Conservation (phyloP, 2,888 invertebrate species). For the Clusia tigrina region DNA sequence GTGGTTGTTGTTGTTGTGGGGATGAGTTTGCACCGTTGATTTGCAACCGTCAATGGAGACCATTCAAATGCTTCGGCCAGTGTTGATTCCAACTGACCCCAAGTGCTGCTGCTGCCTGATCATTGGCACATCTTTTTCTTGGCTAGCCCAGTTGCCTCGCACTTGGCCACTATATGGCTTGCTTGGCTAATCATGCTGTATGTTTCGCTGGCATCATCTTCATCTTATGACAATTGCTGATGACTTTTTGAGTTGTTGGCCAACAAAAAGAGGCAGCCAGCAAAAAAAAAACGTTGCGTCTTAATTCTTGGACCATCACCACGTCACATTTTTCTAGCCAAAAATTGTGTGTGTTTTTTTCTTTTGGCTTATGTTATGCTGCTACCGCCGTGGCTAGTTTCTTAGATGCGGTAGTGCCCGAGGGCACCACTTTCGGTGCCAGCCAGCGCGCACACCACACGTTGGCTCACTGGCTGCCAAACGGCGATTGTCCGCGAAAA, state of each 20-base stretch:
- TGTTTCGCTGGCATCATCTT: slow-evolving; percentile 2
- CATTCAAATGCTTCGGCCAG: slow-evolving; percentile 1
- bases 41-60: slow-evolving; percentile 20
- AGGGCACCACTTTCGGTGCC: slow-evolving; percentile 52
- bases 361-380: slow-evolving; percentile 7
- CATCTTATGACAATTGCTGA: slow-evolving; percentile 34
- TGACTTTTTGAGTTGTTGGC: slow-evolving; percentile 47
- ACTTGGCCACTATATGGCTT: slow-evolving; percentile 48
- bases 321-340: slow-evolving; percentile 18
- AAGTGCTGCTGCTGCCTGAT: neutral
- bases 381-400: slow-evolving; percentile 48
- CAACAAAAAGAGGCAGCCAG: slow-evolving; percentile 36
- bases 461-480: slow-evolving; percentile 52
- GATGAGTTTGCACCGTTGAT: slow-evolving; percentile 1
- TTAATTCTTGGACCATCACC: slow-evolving; percentile 45
- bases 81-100: neutral
- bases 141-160: slow-evolving; percentile 38
- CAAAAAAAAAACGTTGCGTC: slow-evolving; percentile 24
- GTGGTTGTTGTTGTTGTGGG: slow-evolving; percentile 38
- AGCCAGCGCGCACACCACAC: slow-evolving; percentile 35
- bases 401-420: slow-evolving; percentile 58
- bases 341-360: too few species aligned
- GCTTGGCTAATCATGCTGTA: slow-evolving; percentile 59
- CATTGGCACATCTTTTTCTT: slow-evolving; percentile 39
- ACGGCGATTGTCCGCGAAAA: slow-evolving; percentile 35